Evolutionary conservation across 2,113 vertebrate genomes (phyloP).

Genomic region (Salminus brasiliensis): DNA sequence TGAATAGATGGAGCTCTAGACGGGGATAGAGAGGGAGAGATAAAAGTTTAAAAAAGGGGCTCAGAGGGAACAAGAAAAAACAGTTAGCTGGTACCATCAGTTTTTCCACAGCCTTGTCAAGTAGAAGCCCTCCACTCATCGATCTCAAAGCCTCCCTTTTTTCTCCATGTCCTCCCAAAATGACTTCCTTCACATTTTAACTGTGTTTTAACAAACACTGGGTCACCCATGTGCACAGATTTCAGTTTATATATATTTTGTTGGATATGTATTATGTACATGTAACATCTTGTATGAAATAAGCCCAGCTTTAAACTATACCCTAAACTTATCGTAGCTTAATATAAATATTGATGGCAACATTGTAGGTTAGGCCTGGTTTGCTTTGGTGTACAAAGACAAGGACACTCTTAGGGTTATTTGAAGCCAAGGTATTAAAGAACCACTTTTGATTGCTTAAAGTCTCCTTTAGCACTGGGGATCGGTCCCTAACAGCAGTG

Average conservation of each 20-base stretch:
- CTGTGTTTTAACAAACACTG: slow-evolving; percentile 12
- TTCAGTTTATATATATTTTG: background rate
- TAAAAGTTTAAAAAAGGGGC: slow-evolving; percentile 23
- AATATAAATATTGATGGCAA: no score
- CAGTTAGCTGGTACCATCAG: slow-evolving; percentile 38
- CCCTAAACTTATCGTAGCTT: no score
- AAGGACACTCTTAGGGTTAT: no score
- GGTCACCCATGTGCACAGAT: slow-evolving; percentile 1
- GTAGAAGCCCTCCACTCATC: slow-evolving; percentile 34
- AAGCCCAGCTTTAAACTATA: background rate
- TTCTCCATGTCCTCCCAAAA: slow-evolving; percentile 14
- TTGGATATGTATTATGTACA: background rate
- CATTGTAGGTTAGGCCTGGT: no score
- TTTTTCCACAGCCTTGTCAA: slow-evolving; percentile 42
- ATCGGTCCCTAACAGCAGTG: no score
- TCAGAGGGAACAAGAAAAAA: slow-evolving; percentile 22
- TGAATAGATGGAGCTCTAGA: slow-evolving; percentile 1
- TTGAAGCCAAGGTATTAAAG: no score
- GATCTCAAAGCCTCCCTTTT: slow-evolving; percentile 29
- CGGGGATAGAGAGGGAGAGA: slow-evolving; percentile 25
- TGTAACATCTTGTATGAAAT: background rate
- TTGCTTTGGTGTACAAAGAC: no score
- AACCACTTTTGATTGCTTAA: no score
- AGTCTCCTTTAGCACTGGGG: background rate
- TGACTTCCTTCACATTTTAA: slow-evolving; percentile 32